Evolutionary conservation across 1,140 invertebrate genomes (phyloP), one percentile per base, ranked within the genome.

Genomic region (Musca domestica): DNA sequence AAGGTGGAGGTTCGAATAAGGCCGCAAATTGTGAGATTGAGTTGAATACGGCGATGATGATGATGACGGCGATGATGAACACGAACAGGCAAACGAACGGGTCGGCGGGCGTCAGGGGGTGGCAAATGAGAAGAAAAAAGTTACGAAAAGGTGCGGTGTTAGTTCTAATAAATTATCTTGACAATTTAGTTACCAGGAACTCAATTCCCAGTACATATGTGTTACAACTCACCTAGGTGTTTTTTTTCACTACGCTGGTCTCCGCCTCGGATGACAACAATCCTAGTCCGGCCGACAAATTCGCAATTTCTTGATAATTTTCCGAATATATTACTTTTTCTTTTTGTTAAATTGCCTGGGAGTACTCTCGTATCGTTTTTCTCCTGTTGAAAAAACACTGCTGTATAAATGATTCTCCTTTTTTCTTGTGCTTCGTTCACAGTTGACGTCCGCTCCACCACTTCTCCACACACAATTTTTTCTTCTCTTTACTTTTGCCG

Each of bases 341-440:
- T 61, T 61, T 34, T 51, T 51, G 6, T 19, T 22, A 34, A 61
- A 61, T 61, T 61, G 56, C 56, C 56, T 61, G 56, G 56, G 56
- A 61, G 56, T 66, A 22, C 25, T 66, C 51, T 72, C 63, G 64
- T 66, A 61, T 49, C 20, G 64, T 10, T 65, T 17, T 65, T 49
- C 46, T 65, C 64, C 48, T 65, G 64, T 65, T 51, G 48, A 65
- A 49, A 49, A 49, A 64, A 64, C 46, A 64, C 64, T 65, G 27
- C 56, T 61, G 56, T 61, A 61, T 61, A 61, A 61, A 61, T 61
- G 56, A 61, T 61, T 61, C 27, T 61, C 56, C 56, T 30, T 61
- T 61, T 61, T 61, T 34, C 56, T 61, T 61, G 56, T 61, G 30
- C 56, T 27, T 61, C 56, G 27, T 58, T 27, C 23, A n/a, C 23